Conservation (phyloP, 2,888 invertebrate species). For the Eupeodes luniger region DNA sequence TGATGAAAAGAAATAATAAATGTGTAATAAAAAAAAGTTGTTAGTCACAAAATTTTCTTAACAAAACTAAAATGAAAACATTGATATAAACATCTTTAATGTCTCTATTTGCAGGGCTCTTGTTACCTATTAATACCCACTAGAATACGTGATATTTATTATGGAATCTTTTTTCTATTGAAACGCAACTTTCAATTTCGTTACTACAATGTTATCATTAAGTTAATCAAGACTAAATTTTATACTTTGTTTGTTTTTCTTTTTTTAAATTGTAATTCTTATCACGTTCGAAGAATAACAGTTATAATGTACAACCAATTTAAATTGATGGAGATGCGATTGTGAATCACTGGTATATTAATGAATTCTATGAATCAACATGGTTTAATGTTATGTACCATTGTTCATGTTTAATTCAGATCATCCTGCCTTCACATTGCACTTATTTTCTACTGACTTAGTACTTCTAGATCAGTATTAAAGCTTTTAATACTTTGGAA, state of each 20-base stretch:
- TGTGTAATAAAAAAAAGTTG: no score
- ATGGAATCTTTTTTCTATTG: neutral
- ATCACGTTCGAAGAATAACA: neutral
- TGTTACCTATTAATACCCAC: no score
- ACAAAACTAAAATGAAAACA: no score
- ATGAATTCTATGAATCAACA: neutral
- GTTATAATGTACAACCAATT: neutral
- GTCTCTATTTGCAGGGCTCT: no score
- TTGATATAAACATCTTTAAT: no score
- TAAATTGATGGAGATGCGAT: conserved; percentile 5
- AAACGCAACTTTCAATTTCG: conserved; percentile 23
- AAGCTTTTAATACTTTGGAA: conserved; percentile 6
- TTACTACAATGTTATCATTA: neutral
- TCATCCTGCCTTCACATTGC: neutral
- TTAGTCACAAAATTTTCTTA: no score
- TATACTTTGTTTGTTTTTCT: no score
- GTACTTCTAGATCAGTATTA: neutral
- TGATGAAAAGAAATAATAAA: no score
- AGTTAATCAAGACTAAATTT: neutral
- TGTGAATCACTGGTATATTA: conserved; percentile 9
- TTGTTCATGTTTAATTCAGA: conserved; percentile 28
- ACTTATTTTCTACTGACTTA: neutral
- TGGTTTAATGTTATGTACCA: neutral
- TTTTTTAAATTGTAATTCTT: neutral
- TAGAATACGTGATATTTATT: neutral